phyloP scores from a whole-genome alignment of 30 jellyfish, hydroid and myxozoan genomes.

The Turritopsis rubra region DNA sequence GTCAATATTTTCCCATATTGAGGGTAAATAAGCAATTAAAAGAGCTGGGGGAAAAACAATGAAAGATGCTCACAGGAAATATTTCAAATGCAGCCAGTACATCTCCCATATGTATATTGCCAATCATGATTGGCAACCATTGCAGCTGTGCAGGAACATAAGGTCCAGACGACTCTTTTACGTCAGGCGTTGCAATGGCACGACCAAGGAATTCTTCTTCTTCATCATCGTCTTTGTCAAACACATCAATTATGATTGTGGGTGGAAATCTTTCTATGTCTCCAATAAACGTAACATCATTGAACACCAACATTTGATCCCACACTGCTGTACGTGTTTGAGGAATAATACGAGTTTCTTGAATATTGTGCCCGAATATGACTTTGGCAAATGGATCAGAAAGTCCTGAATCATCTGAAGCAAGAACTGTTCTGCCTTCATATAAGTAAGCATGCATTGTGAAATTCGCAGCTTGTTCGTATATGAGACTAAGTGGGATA shows the following conservation, averaged over 20 bases:
- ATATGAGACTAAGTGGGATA: background rate
- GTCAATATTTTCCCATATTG: too few species aligned
- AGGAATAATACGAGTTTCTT: slow-evolving; percentile 50
- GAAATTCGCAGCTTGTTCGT: background rate
- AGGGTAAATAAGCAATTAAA: too few species aligned
- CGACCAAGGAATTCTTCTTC: slow-evolving; percentile 35
- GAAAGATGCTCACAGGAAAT: slow-evolving; percentile 49
- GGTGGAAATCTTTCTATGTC: slow-evolving; percentile 56
- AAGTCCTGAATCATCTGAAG: slow-evolving; percentile 64
- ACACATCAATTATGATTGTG: slow-evolving; percentile 48
- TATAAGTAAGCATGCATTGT: slow-evolving; percentile 64
- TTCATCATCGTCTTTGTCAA: slow-evolving; percentile 47
- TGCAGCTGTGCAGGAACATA: slow-evolving; percentile 36
- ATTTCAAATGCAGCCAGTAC: slow-evolving; percentile 87
- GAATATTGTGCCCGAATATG: slow-evolving; percentile 38
- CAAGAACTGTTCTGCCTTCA: slow-evolving; percentile 75
- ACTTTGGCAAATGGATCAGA: slow-evolving; percentile 78
- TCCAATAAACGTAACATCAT: slow-evolving; percentile 42
- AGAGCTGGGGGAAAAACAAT: background rate
- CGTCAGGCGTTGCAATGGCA: slow-evolving; percentile 15
- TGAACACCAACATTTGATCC: slow-evolving; percentile 61
- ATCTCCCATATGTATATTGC: slow-evolving; percentile 76
- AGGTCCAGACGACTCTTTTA: background rate
- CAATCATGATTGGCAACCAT: slow-evolving; percentile 74
- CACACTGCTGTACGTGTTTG: slow-evolving; percentile 76